These are phyloP conservation scores for Archegozetes longisetosus DNA, from an alignment of 1,140 invertebrate genomes.

Conservation along the genomic window DNA sequence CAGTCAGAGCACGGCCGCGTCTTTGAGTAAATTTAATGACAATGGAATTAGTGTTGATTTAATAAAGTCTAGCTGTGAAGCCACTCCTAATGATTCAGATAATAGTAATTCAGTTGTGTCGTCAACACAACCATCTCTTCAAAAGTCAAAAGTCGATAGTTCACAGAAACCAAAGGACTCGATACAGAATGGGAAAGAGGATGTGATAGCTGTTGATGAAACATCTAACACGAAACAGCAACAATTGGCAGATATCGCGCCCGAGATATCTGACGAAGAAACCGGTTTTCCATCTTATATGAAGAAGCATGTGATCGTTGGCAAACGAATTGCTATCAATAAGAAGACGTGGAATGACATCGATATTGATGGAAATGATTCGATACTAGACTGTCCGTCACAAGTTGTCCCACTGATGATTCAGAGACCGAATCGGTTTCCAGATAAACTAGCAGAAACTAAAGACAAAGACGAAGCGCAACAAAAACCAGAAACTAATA, in stretches of 20 bases:
- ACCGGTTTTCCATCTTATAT: conserved; percentile 20
- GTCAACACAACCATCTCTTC: neutral
- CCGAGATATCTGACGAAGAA: conserved; percentile 17
- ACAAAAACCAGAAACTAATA: neutral
- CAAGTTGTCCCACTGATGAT: conserved; percentile 22
- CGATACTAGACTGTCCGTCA: conserved; percentile 23
- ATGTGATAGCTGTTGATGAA: neutral
- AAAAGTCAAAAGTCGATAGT: neutral
- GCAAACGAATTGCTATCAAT: conserved; percentile 20
- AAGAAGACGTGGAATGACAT: conserved; percentile 14
- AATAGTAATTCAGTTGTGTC: neutral
- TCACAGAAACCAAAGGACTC: neutral
- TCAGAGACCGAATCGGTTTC: conserved; percentile 21
- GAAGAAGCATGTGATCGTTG: conserved; percentile 13
- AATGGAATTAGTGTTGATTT: neutral
- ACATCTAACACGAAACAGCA: conserved; percentile 1
- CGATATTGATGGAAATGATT: conserved; percentile 19
- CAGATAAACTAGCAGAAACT: conserved; percentile 13
- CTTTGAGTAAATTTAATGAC: neutral
- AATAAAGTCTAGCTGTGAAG: neutral
- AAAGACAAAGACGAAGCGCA: conserved; percentile 9
- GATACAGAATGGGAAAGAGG: neutral
- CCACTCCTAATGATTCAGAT: neutral
- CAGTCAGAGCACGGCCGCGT: neutral
- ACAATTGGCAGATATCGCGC: conserved; percentile 8